These are phyloP conservation scores for Ophion obscuratus DNA, from an alignment of 2,888 invertebrate genomes.

Conservation along the genomic window DNA sequence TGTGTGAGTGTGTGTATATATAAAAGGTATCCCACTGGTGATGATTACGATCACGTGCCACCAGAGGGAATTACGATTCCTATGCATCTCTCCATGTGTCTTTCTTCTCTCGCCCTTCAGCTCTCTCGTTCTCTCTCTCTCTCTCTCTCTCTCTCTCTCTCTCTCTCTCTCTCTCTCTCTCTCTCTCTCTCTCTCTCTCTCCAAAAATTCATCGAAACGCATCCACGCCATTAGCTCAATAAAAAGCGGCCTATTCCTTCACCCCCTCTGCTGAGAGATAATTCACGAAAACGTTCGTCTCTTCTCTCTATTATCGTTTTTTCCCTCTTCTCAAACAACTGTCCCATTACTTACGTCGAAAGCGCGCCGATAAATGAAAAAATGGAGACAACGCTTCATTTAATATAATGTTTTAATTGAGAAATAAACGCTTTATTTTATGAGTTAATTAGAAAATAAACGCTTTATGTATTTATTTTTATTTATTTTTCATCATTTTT, in stretches of 20 bases:
- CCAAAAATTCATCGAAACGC: not conserved
- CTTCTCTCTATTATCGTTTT: not conserved
- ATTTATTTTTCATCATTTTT: too few species aligned
- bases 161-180: not conserved
- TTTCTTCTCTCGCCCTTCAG: not conserved
- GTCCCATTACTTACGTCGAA: not conserved
- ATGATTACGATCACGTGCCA: conserved; percentile 70
- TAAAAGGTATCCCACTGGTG: conserved; percentile 70
- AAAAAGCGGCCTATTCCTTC: not conserved
- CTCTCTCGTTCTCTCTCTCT: not conserved
- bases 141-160: not conserved
- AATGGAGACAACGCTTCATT: not conserved
- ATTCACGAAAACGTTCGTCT: not conserved
- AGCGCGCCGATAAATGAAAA: not conserved
- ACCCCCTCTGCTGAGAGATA: not conserved
- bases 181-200: not conserved
- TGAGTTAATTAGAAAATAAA: too few species aligned
- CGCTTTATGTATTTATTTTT: too few species aligned
- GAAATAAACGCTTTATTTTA: too few species aligned
- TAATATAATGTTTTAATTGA: too few species aligned
- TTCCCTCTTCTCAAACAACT: not conserved
- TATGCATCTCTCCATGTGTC: not conserved
- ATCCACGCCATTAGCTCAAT: not conserved
- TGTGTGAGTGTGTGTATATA: conserved; percentile 44
- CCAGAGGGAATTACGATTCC: conserved; percentile 25